Percentiles rank a stretch among this genome's conserved stretches.
Conservation (phyloP, 2,797 vertebrate species). For the Epinephelus awoara region DNA sequence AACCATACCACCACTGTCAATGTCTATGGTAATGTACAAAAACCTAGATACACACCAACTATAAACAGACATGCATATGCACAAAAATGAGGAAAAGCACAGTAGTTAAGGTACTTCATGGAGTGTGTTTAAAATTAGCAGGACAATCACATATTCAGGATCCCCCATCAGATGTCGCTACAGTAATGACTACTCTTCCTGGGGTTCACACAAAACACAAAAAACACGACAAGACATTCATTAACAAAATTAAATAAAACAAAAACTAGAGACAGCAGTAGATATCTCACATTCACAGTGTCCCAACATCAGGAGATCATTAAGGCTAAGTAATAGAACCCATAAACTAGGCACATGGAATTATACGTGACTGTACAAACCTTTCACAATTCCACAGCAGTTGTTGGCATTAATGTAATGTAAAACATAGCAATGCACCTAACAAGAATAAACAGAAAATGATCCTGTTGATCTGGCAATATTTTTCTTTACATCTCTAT, state of each 20-base stretch:
- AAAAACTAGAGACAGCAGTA: too few relatives aligned
- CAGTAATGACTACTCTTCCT: too few relatives aligned
- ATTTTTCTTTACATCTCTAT: not conserved
- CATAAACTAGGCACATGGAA: too few relatives aligned
- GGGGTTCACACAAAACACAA: too few relatives aligned
- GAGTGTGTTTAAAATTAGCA: not conserved
- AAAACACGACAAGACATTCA: too few relatives aligned
- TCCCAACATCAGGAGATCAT: too few relatives aligned
- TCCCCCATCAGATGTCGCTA: too few relatives aligned
- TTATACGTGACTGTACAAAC: too few relatives aligned
- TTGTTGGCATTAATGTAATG: not conserved
- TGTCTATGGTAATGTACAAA: slow-evolving; percentile 87
- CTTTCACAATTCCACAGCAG: not conserved
- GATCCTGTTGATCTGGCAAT: not conserved
- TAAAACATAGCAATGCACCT: too few relatives aligned
- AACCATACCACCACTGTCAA: slow-evolving; percentile 91
- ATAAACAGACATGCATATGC: not conserved
- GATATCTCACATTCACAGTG: too few relatives aligned
- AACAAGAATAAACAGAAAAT: not conserved
- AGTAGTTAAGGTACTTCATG: not conserved
- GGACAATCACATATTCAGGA: not conserved
- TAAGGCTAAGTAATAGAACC: too few relatives aligned
- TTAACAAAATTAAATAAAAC: too few relatives aligned
- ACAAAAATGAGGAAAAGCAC: not conserved
- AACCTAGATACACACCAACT: not conserved